phyloP scores from a whole-genome alignment of 2,888 invertebrate genomes.

The Sarcophaga rosellei region DNA sequence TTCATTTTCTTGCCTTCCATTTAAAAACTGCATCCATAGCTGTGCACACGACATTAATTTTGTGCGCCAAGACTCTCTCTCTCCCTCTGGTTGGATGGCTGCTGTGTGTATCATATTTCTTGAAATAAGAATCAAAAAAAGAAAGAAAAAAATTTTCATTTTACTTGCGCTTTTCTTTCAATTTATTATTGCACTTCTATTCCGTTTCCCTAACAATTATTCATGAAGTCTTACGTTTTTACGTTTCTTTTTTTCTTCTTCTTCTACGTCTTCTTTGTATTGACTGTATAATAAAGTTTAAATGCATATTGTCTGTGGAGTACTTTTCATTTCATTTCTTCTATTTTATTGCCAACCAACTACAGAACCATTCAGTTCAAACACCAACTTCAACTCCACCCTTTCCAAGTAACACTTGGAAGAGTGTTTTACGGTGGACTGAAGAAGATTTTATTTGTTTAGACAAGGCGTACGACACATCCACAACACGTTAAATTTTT shows the following conservation, averaged over 20 bases:
- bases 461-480: no score
- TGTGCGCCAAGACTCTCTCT: no score
- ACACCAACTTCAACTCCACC: neutral
- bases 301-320: conserved; percentile 44
- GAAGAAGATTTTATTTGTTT: no score
- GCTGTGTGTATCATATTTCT: no score
- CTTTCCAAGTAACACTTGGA: neutral
- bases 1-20: no score
- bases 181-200: neutral
- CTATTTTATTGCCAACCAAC: conserved; percentile 27
- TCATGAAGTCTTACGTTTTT: neutral
- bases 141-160: neutral
- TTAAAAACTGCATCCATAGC: no score
- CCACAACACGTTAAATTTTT: no score
- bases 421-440: no score
- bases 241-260: neutral
- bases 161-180: neutral
- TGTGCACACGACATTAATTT: no score
- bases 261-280: conserved; percentile 5
- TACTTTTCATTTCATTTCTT: conserved; percentile 30
- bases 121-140: no score
- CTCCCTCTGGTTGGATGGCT: no score
- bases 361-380: neutral
- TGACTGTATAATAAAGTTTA: conserved; percentile 43
- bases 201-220: neutral